A percentile compares a stretch with the other conserved stretches of the same genome.
Conservation (phyloP, 2,113 vertebrate genomes). For the Grantiella picta region DNA sequence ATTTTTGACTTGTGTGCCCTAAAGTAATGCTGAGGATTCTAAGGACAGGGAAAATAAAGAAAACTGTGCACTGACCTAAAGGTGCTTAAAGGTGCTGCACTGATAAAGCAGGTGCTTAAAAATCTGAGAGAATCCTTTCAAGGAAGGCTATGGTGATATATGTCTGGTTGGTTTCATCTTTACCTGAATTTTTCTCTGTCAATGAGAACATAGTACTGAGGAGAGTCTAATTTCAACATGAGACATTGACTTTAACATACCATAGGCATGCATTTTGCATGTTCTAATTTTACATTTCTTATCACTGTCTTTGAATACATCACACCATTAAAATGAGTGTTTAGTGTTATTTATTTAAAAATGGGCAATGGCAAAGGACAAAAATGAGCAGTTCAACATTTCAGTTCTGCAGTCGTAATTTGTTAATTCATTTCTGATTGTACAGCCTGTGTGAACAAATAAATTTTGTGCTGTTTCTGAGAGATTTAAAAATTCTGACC, state of each 20-base stretch:
- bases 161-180: neutral
- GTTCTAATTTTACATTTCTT: neutral
- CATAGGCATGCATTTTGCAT: neutral
- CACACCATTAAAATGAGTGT: neutral
- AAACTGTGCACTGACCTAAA: slow-evolving; percentile 10
- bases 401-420: neutral
- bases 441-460: neutral
- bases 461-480: neutral
- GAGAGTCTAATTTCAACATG: neutral
- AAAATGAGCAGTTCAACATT: neutral
- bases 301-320: neutral
- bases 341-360: neutral
- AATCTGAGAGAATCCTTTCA: neutral
- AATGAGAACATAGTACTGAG: neutral
- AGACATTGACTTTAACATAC: neutral
- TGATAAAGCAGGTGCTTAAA: slow-evolving; percentile 7
- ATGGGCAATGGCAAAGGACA: neutral
- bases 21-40: neutral
- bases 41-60: slow-evolving; percentile 3
- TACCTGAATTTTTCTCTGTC: neutral
- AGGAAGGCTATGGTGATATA: neutral
- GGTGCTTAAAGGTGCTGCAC: neutral
- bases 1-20: slow-evolving; percentile 30
- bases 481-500: neutral
- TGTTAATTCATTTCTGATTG: neutral